Base-by-base conservation (phyloP, 30 jellyfish, hydroid and myxozoan species). In the Turritopsis dohrnii region DNA sequence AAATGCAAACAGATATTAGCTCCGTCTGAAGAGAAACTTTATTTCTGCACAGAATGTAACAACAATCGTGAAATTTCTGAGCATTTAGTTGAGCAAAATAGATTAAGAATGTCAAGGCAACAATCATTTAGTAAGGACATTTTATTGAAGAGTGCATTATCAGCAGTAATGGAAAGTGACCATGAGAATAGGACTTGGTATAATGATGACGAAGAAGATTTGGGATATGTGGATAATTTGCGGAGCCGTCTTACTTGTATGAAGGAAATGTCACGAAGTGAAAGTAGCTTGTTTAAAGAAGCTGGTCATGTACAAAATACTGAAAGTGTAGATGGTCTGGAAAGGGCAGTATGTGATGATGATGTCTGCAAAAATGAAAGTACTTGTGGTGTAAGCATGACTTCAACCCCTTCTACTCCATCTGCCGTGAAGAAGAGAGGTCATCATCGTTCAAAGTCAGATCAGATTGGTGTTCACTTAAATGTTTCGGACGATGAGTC, bases 361-460 rank as follows among this genome's bases (percentile, higher is more conserved):
- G 84, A 77, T 74, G 82, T 53, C 19, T 3, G 60, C 13, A 80
- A 72, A 7, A 74, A 72, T 13, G 85, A 53, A 18, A 17, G 29
- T 21, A 60, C 77, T 71, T 74, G 52, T 23, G 76, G 87, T 71
- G 83, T 87, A 3, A 88, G 88, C 66, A 77, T 75, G 23, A 89
- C 83, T 21, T 25, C 85, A 13, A 26, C 96, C 4, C 52, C 94
- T 8, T 86, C 95, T 16, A 83, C 89, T 71, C 28, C 72, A 29
- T 21, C 53, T 25, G 0, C 29, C 22, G 21, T 29, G 53, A 69
- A 69, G 30, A 90, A 85, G 79, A 84, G 82, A 53, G 98, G 98
- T 25, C 98, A 93, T 65, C 85, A 84, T 71, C 96, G 98, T 26
- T 93, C 98, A 69, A 93, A 93, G 71, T 93, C 98, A 1, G 98